phyloP scores from a whole-genome alignment of 37 sponge, comb jelly and placozoan species.

The Diacarnus erythraeanus region DNA sequence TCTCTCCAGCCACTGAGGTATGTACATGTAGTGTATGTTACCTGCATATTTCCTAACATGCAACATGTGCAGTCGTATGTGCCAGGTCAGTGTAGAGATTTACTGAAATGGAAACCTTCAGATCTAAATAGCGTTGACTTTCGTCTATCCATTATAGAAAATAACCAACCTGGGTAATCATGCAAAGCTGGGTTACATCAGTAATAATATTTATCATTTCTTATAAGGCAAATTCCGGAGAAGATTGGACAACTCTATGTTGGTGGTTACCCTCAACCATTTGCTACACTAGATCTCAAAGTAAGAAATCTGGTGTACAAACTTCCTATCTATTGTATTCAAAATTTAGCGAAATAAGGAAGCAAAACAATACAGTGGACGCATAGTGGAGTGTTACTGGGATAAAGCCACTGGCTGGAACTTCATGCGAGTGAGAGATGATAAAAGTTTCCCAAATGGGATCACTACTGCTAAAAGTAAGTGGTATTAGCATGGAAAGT shows the following conservation, averaged over 20 bases:
- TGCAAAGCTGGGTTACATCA: not conserved
- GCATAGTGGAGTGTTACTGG: constrained; percentile 95
- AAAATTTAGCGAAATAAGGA: constrained; percentile 60
- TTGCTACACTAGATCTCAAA: constrained; percentile 60
- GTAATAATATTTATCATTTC: not conserved
- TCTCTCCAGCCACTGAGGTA: constrained; percentile 79
- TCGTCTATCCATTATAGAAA: constrained; percentile 65
- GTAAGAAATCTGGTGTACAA: constrained; percentile 15
- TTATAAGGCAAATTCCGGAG: constrained; percentile 53
- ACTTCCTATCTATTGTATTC: not conserved
- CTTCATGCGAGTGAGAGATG: constrained; percentile 85
- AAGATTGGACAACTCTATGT: constrained; percentile 80
- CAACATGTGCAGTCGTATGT: constrained; percentile 68
- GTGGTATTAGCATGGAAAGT: not conserved
- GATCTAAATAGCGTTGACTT: constrained; percentile 95
- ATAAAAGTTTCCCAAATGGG: constrained; percentile 92
- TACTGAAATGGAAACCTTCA: constrained; percentile 98
- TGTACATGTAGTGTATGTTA: not conserved
- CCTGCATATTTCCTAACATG: not conserved
- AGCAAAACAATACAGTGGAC: constrained; percentile 63
- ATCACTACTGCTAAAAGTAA: constrained; percentile 82
- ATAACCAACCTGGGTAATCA: constrained; percentile 53
- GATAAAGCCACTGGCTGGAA: constrained; percentile 68
- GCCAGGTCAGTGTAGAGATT: constrained; percentile 60
- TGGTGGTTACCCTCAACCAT: constrained; percentile 47